A percentile compares a stretch with the other conserved stretches of the same genome.
Conservation (phyloP, 2,888 invertebrate species). For the Gerris lacustris region DNA sequence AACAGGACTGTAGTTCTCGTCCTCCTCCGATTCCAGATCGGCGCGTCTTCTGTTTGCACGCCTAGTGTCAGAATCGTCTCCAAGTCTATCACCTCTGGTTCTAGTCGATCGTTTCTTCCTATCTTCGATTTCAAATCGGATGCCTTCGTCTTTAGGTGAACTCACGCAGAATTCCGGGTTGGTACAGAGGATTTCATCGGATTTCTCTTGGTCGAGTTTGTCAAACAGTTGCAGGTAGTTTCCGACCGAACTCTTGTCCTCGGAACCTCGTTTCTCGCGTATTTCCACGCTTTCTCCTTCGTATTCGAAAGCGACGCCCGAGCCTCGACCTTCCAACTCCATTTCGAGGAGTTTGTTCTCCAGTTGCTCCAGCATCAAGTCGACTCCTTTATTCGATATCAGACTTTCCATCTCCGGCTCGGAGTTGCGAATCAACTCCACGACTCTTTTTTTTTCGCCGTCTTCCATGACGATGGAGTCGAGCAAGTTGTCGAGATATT, state of each 20-base stretch:
- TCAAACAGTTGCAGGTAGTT: not conserved
- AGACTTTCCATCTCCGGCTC: slow-evolving; percentile 20
- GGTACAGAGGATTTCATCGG: not conserved
- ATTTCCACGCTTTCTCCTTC: not conserved
- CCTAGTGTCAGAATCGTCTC: no score
- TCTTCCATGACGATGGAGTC: slow-evolving; percentile 25
- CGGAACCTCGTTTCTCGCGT: not conserved
- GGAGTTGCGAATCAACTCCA: slow-evolving; percentile 19
- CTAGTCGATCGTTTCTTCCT: not conserved
- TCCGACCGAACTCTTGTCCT: not conserved
- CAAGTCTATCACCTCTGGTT: not conserved
- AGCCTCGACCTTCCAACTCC: slow-evolving; percentile 2
- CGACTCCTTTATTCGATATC: slow-evolving; percentile 3
- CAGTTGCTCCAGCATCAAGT: not conserved
- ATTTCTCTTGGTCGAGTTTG: not conserved
- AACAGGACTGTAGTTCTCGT: no score
- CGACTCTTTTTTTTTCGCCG: slow-evolving; percentile 19
- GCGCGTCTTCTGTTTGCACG: no score
- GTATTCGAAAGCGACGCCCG: not conserved
- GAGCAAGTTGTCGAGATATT: slow-evolving; percentile 24
- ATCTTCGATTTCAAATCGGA: not conserved
- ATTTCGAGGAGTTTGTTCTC: not conserved
- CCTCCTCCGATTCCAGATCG: no score
- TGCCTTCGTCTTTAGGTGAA: not conserved
- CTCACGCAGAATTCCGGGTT: not conserved